A percentile compares a stretch with the other conserved stretches of the same genome.
Evolutionary conservation across 2,797 vertebrate genomes (phyloP).

Genomic region (Lepus townsendii): DNA sequence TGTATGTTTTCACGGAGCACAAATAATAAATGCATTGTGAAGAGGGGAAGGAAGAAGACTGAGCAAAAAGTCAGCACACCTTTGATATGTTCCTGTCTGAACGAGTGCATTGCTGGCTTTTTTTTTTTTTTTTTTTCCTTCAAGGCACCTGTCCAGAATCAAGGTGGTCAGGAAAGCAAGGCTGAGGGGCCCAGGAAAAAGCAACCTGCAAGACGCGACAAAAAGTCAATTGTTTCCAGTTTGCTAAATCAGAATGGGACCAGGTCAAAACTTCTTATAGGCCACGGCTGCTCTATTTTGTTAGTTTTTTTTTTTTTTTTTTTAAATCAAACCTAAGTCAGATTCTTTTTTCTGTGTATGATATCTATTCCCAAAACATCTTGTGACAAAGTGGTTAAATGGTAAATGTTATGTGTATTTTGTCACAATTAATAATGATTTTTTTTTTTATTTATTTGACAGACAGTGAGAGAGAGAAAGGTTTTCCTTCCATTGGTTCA

Average conservation of each 20-base stretch:
- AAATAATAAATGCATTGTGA: constrained; percentile 68
- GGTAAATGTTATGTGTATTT: not conserved
- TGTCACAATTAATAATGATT: not conserved
- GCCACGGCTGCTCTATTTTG: not conserved
- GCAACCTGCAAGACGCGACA: not conserved
- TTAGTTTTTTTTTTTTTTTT: not conserved
- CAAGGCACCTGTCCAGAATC: not conserved
- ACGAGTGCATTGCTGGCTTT: fast-evolving
- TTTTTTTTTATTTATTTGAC: not conserved
- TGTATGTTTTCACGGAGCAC: constrained; percentile 40
- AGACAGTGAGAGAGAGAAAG: too few relatives aligned
- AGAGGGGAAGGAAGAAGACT: not conserved
- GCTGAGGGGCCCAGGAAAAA: not conserved
- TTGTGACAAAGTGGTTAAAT: not conserved
- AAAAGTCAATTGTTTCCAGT: not conserved
- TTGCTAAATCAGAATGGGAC: not conserved
- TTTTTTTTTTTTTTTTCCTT: not conserved
- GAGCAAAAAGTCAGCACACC: not conserved
- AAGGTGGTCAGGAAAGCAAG: too few relatives aligned
- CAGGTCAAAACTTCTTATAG: not conserved
- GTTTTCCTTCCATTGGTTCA: too few relatives aligned
- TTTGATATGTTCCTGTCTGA: not conserved
- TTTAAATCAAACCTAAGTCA: not conserved
- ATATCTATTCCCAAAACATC: not conserved
- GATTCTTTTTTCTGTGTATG: constrained; percentile 19